phyloP scores from a whole-genome alignment of 2,113 vertebrate genomes.

The Saguinus imperator region DNA sequence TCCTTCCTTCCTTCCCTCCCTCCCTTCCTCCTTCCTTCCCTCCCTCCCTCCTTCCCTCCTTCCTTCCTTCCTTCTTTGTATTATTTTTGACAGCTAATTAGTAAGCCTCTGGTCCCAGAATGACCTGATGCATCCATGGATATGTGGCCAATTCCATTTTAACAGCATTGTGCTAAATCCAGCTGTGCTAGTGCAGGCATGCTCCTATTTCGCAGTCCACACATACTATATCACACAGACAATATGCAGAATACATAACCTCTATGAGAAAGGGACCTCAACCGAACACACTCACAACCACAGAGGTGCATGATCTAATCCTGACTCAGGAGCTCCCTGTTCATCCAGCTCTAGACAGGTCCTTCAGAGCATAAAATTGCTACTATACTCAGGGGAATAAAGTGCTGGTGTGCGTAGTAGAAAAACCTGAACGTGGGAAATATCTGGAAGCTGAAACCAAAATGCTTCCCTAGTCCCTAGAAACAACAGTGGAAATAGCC shows the following conservation, averaged over 20 bases:
- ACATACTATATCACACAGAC: not conserved
- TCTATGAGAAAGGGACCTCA: not conserved
- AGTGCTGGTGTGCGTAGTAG: not conserved
- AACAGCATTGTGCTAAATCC: not conserved
- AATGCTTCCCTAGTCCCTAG: not conserved
- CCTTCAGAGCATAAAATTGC: not conserved
- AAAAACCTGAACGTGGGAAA: not conserved
- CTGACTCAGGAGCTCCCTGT: not conserved
- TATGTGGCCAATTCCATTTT: not conserved
- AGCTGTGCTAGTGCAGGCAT: not conserved
- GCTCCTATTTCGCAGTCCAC: not conserved
- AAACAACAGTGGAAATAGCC: not conserved
- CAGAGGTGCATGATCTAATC: not conserved
- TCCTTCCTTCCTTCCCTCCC: fast-evolving
- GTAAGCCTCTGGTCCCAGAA: not conserved
- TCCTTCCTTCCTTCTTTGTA: not conserved
- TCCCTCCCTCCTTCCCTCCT: no score
- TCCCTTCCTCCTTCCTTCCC: no score
- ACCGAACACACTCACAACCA: not conserved
- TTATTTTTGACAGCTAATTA: not conserved
- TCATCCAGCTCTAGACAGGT: not conserved
- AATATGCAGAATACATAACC: not conserved
- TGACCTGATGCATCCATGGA: not conserved
- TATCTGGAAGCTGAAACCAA: not conserved
- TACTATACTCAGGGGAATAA: no score